A percentile compares a stretch with the other conserved stretches of the same genome.
Evolutionary conservation across 2,888 invertebrate species (phyloP).

Genomic region (Erebia epiphron): DNA sequence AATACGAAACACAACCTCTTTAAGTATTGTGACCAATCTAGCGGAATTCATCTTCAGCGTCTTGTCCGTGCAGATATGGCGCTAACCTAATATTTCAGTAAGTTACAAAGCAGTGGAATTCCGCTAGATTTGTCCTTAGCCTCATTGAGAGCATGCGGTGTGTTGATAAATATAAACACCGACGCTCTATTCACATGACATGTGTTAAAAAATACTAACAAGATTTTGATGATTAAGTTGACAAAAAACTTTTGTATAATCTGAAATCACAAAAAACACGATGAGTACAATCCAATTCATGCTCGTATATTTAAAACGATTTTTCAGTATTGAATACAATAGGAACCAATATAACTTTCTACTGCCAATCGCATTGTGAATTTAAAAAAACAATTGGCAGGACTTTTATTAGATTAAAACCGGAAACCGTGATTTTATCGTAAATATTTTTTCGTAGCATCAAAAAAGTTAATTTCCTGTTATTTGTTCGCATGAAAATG

Average conservation of each 20-base stretch:
- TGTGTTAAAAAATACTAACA: background rate
- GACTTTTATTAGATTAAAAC: constrained; percentile 23
- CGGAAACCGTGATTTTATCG: constrained; percentile 13
- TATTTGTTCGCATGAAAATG: constrained; percentile 25
- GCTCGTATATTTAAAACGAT: background rate
- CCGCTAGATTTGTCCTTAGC: too few relatives aligned
- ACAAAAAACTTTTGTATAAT: background rate
- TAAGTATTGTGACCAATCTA: too few relatives aligned
- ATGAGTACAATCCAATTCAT: background rate
- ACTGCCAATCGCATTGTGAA: background rate
- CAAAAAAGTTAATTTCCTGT: constrained; percentile 34
- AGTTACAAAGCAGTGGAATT: too few relatives aligned
- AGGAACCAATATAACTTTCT: constrained; percentile 2
- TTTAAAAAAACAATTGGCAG: constrained; percentile 10
- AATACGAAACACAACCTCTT: too few relatives aligned
- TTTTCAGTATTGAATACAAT: background rate
- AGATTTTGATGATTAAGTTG: background rate
- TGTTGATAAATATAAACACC: too few relatives aligned
- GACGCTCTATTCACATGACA: background rate
- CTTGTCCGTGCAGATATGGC: too few relatives aligned
- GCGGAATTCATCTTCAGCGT: too few relatives aligned
- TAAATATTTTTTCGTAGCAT: constrained; percentile 21
- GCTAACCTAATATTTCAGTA: too few relatives aligned
- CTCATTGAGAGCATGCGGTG: too few relatives aligned
- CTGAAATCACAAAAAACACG: constrained; percentile 3